Conservation (phyloP, 30 jellyfish, hydroid and myxozoan genomes). For the Catostylus mosaicus region DNA sequence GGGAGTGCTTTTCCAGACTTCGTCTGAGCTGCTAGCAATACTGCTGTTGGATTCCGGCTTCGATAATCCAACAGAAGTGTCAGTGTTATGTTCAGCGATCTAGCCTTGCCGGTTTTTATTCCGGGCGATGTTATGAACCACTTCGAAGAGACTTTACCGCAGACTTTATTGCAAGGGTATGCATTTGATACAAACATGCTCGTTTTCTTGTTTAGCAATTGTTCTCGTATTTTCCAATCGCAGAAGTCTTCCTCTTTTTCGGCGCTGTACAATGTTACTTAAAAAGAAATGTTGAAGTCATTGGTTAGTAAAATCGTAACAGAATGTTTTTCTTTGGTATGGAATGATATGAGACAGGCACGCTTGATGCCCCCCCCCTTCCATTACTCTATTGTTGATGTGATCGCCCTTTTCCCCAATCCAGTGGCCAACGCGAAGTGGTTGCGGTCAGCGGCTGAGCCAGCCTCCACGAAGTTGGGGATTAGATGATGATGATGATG, state of each 20-base stretch:
- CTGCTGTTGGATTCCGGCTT: not conserved
- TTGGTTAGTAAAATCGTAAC: not conserved
- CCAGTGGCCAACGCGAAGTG: no score
- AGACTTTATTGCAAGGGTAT: not conserved
- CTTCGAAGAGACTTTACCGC: not conserved
- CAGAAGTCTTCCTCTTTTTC: not conserved
- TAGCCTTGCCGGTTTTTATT: not conserved
- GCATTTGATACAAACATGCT: not conserved
- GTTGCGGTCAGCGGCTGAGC: no score
- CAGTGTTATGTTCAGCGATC: not conserved
- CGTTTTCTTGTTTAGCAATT: not conserved
- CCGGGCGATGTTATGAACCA: not conserved
- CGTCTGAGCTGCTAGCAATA: constrained; percentile 1
- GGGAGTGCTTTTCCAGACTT: not conserved
- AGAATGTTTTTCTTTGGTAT: no score
- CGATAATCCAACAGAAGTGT: not conserved
- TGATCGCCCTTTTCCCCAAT: no score
- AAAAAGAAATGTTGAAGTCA: not conserved
- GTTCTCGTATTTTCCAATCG: not conserved
- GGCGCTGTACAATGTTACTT: not conserved
- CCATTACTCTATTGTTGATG: no score
- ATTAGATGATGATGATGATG: no score
- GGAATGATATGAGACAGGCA: no score
- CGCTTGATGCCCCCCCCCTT: no score
- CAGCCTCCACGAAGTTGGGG: no score